These are phyloP conservation scores for Tenthredo scrophulariae DNA, from an alignment of 2,888 invertebrate genomes.

Conservation along the genomic window DNA sequence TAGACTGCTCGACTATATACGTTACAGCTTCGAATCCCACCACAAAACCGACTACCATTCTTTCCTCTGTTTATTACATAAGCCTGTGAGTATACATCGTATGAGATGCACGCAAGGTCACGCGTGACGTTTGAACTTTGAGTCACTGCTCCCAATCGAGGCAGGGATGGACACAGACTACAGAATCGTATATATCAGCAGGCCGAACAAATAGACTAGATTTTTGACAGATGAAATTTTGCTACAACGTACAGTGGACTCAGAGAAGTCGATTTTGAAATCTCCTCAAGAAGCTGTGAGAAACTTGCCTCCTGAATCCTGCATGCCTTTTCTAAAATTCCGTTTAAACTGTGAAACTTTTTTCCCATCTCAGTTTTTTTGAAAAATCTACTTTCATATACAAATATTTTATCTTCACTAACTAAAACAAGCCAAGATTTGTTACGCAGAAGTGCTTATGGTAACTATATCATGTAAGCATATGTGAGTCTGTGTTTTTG, in stretches of 20 bases:
- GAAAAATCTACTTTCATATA: no score
- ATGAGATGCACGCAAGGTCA: not conserved
- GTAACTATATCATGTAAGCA: no score
- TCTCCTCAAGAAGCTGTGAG: not conserved
- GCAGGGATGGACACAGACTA: not conserved
- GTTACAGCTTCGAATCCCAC: constrained; percentile 4
- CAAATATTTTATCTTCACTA: no score
- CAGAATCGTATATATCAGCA: not conserved
- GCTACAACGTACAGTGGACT: not conserved
- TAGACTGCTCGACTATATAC: not conserved
- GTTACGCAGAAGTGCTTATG: no score
- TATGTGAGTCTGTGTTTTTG: no score
- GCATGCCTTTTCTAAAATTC: not conserved
- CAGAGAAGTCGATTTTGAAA: not conserved
- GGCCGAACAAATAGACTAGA: not conserved
- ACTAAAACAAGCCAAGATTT: no score
- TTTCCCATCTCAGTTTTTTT: not conserved
- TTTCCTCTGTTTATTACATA: not conserved
- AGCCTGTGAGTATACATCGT: not conserved
- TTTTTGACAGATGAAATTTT: not conserved
- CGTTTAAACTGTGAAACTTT: not conserved
- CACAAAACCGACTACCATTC: not conserved
- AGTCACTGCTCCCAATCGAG: not conserved
- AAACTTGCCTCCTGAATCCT: not conserved
- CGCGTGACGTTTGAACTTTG: not conserved